phyloP scores from a whole-genome alignment of 2,113 vertebrate species.

The Notechis scutatus region DNA sequence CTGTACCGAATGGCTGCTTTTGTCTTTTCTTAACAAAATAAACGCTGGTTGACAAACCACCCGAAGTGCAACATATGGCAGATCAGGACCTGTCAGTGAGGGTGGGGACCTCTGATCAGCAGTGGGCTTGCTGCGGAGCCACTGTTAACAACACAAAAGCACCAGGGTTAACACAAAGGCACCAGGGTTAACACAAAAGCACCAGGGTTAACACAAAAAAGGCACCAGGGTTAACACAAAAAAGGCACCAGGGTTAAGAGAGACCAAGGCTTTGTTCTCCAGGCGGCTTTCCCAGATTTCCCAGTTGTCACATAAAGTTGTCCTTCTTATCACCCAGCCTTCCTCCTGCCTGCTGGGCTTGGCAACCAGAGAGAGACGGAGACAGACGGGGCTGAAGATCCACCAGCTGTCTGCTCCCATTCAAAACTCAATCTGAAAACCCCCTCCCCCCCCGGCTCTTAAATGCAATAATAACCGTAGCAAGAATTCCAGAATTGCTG shows the following conservation, averaged over 20 bases:
- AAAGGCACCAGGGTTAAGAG: background rate
- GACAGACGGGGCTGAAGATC: background rate
- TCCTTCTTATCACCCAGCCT: too few species aligned
- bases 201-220: background rate
- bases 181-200: background rate
- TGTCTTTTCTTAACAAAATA: too few species aligned
- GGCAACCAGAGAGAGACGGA: background rate
- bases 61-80: background rate
- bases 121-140: background rate
- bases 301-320: background rate
- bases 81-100: background rate
- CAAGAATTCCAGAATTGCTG: background rate
- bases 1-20: background rate
- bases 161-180: background rate
- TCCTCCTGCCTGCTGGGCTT: background rate
- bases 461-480: background rate
- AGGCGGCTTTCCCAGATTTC: background rate
- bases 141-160: background rate
- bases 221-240: background rate
- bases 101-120: background rate
- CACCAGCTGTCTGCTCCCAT: background rate
- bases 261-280: background rate
- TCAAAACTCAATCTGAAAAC: background rate
- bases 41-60: background rate
- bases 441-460: background rate